phyloP scores from a whole-genome alignment of 2,113 vertebrate genomes.

The Capra hircus region DNA sequence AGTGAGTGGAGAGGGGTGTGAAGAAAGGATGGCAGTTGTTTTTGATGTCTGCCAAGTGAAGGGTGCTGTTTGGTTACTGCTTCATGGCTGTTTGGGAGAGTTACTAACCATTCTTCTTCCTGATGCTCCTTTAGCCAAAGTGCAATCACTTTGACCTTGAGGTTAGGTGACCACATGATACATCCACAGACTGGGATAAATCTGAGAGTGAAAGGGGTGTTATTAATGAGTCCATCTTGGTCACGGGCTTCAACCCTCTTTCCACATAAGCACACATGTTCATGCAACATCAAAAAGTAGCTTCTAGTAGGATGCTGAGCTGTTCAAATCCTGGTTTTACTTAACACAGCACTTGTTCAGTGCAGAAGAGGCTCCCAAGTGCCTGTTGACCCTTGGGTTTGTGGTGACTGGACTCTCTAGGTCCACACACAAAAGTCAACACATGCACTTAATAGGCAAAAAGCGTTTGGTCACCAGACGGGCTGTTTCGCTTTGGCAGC shows the following conservation, averaged over 20 bases:
- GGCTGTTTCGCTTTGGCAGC: neutral
- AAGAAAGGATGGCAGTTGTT: neutral
- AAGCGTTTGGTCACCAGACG: neutral
- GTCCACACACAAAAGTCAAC: constrained; percentile 49
- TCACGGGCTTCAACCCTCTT: neutral
- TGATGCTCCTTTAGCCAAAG: neutral
- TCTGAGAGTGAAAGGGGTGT: neutral
- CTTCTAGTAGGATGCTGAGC: neutral
- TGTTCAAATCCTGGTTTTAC: neutral
- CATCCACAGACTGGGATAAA: neutral
- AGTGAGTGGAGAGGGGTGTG: neutral
- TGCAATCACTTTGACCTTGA: neutral
- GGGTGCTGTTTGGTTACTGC: neutral
- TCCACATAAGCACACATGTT: neutral
- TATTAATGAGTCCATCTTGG: neutral
- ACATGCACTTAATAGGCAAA: neutral
- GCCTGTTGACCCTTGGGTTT: constrained; percentile 56
- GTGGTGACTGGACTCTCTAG: constrained; percentile 24
- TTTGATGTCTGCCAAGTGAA: neutral
- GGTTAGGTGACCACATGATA: neutral
- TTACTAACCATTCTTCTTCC: neutral
- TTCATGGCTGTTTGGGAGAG: neutral
- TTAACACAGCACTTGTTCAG: neutral
- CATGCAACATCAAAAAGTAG: neutral
- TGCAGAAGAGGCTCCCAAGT: constrained; percentile 42